These are phyloP conservation scores for Leucophenga montana DNA, from an alignment of 2,888 invertebrate genomes.

Conservation along the genomic window DNA sequence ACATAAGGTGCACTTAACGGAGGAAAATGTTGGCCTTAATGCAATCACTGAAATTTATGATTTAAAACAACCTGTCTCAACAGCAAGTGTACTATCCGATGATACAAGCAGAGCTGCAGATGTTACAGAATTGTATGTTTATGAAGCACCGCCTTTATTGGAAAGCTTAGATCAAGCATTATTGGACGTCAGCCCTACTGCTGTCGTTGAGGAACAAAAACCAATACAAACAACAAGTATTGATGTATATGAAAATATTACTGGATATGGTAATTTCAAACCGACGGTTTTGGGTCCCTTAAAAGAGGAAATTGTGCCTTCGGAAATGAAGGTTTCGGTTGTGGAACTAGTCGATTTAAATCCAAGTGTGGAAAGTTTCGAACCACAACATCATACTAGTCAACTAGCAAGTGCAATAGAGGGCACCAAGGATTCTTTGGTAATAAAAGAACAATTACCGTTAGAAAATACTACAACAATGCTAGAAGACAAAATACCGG, in stretches of 20 bases:
- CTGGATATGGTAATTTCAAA: conserved; percentile 51
- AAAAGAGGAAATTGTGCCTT: conserved; percentile 36
- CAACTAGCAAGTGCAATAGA: conserved; percentile 31
- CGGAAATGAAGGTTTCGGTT: conserved; percentile 56
- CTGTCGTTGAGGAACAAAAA: conserved; percentile 39
- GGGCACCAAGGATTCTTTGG: conserved; percentile 44
- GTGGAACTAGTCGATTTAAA: conserved; percentile 55
- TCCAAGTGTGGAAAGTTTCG: conserved; percentile 45
- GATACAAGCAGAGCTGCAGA: conserved; percentile 48
- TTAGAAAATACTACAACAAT: conserved; percentile 52
- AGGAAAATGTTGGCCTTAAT: conserved; percentile 58
- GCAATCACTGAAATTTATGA: conserved; percentile 61
- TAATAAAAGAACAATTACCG: conserved; percentile 49
- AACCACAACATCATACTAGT: conserved; percentile 23
- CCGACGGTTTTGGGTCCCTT: conserved; percentile 40
- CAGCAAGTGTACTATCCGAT: conserved; percentile 46
- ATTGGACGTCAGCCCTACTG: background rate
- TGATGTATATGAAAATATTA: conserved; percentile 57
- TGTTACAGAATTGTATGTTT: conserved; percentile 51
- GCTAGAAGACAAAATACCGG: conserved; percentile 25
- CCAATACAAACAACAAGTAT: conserved; percentile 49
- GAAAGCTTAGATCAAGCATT: background rate
- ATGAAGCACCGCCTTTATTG: conserved; percentile 50
- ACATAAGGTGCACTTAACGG: conserved; percentile 51
- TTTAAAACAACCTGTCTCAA: conserved; percentile 45